Evolutionary conservation across 2,888 invertebrate genomes (phyloP).

Genomic region (Meghimatium bilineatum): DNA sequence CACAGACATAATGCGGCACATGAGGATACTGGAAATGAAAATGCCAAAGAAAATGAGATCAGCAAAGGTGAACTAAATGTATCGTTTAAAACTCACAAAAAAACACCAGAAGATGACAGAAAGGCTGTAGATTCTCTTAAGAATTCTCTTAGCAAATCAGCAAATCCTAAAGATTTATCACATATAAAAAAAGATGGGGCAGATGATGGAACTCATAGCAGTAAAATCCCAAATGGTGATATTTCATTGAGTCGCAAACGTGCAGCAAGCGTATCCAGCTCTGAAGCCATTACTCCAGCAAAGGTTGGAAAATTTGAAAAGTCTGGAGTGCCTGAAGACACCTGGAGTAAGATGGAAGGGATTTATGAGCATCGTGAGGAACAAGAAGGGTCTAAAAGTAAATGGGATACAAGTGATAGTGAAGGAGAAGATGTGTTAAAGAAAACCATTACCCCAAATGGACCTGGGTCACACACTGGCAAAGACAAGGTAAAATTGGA

Average conservation of each 20-base stretch:
- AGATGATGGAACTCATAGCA: conserved; percentile 21
- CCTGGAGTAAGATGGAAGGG: conserved; percentile 70
- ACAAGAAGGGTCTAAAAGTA: conserved; percentile 65
- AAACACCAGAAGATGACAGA: conserved; percentile 37
- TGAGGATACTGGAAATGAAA: conserved; percentile 44
- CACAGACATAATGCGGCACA: conserved; percentile 24
- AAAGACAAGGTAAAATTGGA: conserved; percentile 31
- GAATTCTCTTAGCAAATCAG: conserved; percentile 47
- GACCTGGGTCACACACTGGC: not conserved
- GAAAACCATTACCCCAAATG: conserved; percentile 48
- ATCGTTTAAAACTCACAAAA: conserved; percentile 18
- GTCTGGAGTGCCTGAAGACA: conserved; percentile 58
- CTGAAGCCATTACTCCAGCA: conserved; percentile 50
- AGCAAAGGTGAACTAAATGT: conserved; percentile 7
- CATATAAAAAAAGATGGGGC: conserved; percentile 26
- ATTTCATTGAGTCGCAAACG: conserved; percentile 55
- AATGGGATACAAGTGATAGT: conserved; percentile 74
- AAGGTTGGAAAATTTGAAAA: conserved; percentile 42
- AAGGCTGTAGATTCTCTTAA: conserved; percentile 55
- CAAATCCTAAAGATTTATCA: conserved; percentile 8
- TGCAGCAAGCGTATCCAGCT: conserved; percentile 61
- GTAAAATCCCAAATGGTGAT: conserved; percentile 45
- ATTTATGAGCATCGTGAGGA: conserved; percentile 60
- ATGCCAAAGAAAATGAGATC: conserved; percentile 31
- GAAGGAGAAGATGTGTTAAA: conserved; percentile 62